A percentile compares a stretch with the other conserved stretches of the same genome.
These are phyloP conservation scores for Trinectes maculatus DNA, from an alignment of 2,113 vertebrate genomes.

Conservation along the genomic window DNA sequence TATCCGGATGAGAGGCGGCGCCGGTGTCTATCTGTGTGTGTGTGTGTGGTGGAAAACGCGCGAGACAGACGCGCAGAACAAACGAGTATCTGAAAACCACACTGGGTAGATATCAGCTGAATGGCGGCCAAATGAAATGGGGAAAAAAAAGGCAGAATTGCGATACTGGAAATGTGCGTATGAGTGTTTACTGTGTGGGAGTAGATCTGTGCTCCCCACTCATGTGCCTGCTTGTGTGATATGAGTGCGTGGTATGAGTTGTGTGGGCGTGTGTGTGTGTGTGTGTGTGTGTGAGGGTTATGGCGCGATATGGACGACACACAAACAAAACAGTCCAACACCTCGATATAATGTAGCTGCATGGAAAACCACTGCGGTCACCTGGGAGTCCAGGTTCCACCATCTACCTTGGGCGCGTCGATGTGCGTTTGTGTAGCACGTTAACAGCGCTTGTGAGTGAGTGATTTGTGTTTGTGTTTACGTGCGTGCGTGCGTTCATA, in stretches of 20 bases:
- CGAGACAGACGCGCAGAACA: not conserved
- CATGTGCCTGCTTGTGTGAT: slow-evolving; percentile 32
- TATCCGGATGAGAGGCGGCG: slow-evolving; percentile 8
- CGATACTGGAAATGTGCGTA: slow-evolving; percentile 2
- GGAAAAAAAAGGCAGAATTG: not conserved
- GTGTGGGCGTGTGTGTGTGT: slow-evolving; percentile 9
- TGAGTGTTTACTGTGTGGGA: slow-evolving; percentile 37
- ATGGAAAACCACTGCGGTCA: slow-evolving; percentile 21
- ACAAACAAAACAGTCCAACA: too few relatives aligned
- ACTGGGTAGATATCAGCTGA: slow-evolving; percentile 26
- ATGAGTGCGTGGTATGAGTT: not conserved
- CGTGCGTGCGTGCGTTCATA: not conserved
- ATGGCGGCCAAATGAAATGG: slow-evolving; percentile 20
- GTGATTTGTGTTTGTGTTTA: slow-evolving; percentile 9
- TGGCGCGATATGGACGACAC: too few relatives aligned
- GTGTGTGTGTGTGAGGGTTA: slow-evolving; percentile 31
- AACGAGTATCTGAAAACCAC: slow-evolving; percentile 32
- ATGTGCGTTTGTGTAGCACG: slow-evolving; percentile 10
- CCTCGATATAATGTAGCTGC: too few relatives aligned
- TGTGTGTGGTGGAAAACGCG: not conserved
- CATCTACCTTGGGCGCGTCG: too few relatives aligned
- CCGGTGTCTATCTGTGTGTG: not conserved
- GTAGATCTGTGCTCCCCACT: slow-evolving; percentile 25
- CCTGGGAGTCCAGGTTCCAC: too few relatives aligned
- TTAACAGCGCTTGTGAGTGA: too few relatives aligned